Evolutionary conservation across 2,113 vertebrate genomes (phyloP), one percentile per base, ranked within the genome.

Genomic region (Atractosteus spatula): DNA sequence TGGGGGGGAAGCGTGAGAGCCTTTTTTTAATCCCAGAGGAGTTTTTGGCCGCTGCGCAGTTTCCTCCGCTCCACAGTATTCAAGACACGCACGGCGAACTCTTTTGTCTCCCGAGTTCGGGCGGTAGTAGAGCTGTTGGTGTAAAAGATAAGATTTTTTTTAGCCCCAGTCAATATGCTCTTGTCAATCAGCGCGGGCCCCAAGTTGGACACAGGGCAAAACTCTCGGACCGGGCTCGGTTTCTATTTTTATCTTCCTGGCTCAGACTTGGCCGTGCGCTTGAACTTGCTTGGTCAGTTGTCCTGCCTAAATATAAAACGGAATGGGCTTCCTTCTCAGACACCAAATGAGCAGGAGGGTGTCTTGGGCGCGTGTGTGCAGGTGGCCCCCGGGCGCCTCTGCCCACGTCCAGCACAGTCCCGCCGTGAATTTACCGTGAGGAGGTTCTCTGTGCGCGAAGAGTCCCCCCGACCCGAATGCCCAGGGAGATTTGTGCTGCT

Each of bases 41-140:
- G 82, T 76, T 89, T 86, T 88, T 93, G 90, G 89, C 88, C 89
- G 74, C 67, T 68, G 75, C 77, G 66, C 71, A 78, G 66, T 66
- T 61, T 59, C 62, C 69, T 67, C 62, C 8, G 66, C 81, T 69
- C 80, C 83, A 82, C 68, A 71, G 70, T 68, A 93, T 92, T 92
- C 91, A 81, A 80, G 41, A 85, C 91, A 93, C 91, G 91, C 88
- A 88, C 87, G 66, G 71, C 77, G 77, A 41, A 72, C 79, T 54
- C 41, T 84, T 86, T 87, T 88, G 86, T 90, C 84, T 83, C 64
- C 77, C 70, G 80, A 66, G 69, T 69, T 51, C 74, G 62, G 78
- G 70, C 79, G 55, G 67, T 76, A 75, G 75, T 76, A 76, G 70
- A 74, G 29, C 62, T 68, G 47, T n/a, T 8, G 57, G 70, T 72